Conservation (phyloP, 2,113 vertebrate genomes). For the Chrysochloris asiatica region DNA sequence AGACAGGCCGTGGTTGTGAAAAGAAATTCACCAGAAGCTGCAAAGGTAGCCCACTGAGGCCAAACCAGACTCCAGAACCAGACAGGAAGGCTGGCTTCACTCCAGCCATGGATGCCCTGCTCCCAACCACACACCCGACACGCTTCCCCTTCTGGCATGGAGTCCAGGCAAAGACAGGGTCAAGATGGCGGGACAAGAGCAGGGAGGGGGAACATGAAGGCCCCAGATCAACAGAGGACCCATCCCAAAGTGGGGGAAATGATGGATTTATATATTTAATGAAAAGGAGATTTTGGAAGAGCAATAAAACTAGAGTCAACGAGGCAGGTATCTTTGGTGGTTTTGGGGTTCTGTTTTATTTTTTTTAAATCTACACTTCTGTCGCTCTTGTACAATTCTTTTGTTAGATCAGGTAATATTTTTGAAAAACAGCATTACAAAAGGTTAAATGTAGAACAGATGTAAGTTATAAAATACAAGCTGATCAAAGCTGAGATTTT, state of each 20-base stretch:
- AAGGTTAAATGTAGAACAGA: slow-evolving; percentile 99
- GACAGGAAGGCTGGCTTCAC: neutral
- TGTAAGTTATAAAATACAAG: slow-evolving; percentile 98
- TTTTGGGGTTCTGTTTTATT: slow-evolving; percentile 7
- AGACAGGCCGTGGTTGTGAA: neutral
- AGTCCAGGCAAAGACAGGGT: neutral
- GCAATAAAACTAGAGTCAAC: slow-evolving; percentile 23
- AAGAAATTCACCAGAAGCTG: neutral
- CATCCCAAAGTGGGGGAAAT: neutral
- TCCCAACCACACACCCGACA: accelerated
- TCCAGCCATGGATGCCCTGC: neutral
- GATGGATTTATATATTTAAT: slow-evolving; percentile 52
- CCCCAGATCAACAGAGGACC: neutral
- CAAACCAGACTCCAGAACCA: too few relatives aligned
- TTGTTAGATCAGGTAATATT: slow-evolving; percentile 93
- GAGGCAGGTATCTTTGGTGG: slow-evolving; percentile 39
- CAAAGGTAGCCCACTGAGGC: neutral
- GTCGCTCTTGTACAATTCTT: slow-evolving; percentile 86
- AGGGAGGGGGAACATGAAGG: neutral
- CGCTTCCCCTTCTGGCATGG: neutral
- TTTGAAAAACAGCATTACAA: slow-evolving; percentile 95
- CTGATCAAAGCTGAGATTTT: slow-evolving; percentile 97
- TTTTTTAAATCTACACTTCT: slow-evolving; percentile 72
- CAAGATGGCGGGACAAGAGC: neutral
- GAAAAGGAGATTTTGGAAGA: slow-evolving; percentile 38